A percentile compares a stretch with the other conserved stretches of the same genome.
These are phyloP conservation scores for Aelia acuminata DNA, from an alignment of 2,888 invertebrate genomes.

Conservation along the genomic window DNA sequence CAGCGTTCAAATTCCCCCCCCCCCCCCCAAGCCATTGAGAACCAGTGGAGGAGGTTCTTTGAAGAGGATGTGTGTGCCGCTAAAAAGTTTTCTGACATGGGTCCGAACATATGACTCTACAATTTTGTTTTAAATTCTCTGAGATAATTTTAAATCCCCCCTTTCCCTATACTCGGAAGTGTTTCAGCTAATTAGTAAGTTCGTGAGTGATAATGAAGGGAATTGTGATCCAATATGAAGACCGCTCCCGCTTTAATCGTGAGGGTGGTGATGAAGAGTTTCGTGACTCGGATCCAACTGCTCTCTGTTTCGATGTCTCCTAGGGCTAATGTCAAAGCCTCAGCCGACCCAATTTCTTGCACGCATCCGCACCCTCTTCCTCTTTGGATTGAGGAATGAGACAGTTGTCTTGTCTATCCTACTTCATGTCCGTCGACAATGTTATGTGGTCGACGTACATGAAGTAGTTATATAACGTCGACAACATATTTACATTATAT, in stretches of 20 bases:
- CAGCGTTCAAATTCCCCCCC: not conserved
- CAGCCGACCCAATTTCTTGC: not conserved
- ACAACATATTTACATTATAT: too few species aligned
- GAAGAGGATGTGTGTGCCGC: not conserved
- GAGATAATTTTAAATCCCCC: not conserved
- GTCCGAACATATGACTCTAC: too few species aligned
- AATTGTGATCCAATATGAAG: not conserved
- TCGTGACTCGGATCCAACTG: not conserved
- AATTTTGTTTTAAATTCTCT: not conserved
- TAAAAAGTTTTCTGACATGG: not conserved
- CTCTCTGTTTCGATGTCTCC: not conserved
- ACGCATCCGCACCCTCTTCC: not conserved
- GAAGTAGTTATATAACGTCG: too few species aligned
- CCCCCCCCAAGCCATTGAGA: not conserved
- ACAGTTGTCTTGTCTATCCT: not conserved
- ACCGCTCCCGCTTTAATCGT: not conserved
- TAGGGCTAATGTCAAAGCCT: not conserved
- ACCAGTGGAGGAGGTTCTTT: not conserved
- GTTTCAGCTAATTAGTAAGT: constrained; percentile 11
- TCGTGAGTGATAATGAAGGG: constrained; percentile 19
- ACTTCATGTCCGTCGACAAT: too few species aligned
- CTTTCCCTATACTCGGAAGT: too few species aligned
- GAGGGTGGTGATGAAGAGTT: not conserved
- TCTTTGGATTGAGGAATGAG: not conserved
- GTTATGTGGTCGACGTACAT: too few species aligned